A percentile compares a stretch with the other conserved stretches of the same genome.
Conservation (phyloP, 2,113 vertebrate genomes). For the Alligator sinensis region DNA sequence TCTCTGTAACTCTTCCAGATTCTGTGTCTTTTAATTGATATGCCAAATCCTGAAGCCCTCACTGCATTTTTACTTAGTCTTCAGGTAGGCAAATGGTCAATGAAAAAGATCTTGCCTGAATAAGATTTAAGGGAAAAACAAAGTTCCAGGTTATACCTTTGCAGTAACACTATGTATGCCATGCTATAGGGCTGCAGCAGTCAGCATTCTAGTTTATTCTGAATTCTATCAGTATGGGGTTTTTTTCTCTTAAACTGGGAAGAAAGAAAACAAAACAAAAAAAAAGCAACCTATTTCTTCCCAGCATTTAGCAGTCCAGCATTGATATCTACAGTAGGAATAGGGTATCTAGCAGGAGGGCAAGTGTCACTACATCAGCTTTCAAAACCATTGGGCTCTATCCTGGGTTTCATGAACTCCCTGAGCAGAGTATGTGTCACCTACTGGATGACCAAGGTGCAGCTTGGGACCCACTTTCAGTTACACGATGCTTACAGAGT, state of each 20-base stretch:
- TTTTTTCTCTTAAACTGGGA: fast-evolving
- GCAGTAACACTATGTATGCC: background rate
- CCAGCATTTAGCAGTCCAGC: no score
- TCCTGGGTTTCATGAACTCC: no score
- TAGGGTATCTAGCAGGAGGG: background rate
- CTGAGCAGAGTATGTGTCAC: no score
- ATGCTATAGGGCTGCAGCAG: background rate
- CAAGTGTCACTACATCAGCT: no score
- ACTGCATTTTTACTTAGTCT: background rate
- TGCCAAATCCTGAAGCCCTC: background rate
- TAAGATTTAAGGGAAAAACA: background rate
- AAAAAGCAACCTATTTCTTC: no score
- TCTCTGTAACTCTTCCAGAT: background rate
- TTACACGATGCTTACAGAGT: no score
- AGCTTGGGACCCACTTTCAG: no score
- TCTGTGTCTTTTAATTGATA: background rate
- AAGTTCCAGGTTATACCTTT: background rate
- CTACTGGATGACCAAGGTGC: no score
- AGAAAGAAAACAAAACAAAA: background rate
- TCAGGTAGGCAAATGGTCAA: background rate
- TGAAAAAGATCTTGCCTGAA: background rate
- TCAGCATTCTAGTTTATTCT: background rate
- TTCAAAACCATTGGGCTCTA: no score
- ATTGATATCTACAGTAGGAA: background rate
- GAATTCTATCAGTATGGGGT: background rate